Percentiles rank a stretch among this genome's conserved stretches.
Evolutionary conservation across 2,888 invertebrate genomes (phyloP).

Genomic region (Anarsia innoxiella): DNA sequence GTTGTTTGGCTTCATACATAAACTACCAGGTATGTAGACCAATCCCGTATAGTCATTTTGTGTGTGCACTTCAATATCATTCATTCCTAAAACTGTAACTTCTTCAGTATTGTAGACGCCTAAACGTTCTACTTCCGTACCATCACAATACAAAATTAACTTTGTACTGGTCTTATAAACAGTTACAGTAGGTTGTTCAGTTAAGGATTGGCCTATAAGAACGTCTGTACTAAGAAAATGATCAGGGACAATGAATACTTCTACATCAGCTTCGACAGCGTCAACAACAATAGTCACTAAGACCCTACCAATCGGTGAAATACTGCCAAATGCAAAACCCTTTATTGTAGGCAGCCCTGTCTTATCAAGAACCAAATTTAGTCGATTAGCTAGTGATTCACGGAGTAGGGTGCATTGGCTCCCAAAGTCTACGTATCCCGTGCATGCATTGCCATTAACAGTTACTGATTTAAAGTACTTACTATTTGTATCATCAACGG

Average conservation of each 20-base stretch:
- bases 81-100: not conserved
- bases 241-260: conserved; percentile 8
- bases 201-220: conserved; percentile 14
- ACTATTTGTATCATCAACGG: not conserved
- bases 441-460: conserved; percentile 2
- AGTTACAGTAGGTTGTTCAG: conserved; percentile 7
- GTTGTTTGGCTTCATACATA: not conserved
- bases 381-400: not conserved
- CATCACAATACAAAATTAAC: conserved; percentile 5
- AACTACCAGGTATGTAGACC: not conserved
- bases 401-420: conserved; percentile 14
- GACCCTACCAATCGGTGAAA: conserved; percentile 4
- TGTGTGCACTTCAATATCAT: no score
- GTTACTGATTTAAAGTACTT: conserved; percentile 11
- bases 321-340: conserved; percentile 9
- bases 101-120: not conserved
- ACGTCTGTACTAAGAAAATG: conserved; percentile 7
- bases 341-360: conserved; percentile 7
- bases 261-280: conserved; percentile 2
- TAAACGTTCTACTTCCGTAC: not conserved
- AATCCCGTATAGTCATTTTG: not conserved
- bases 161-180: conserved; percentile 8
- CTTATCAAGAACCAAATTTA: not conserved
- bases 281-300: conserved; percentile 2
- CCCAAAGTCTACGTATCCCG: conserved; percentile 14